These are phyloP conservation scores for Atherinosoma microstoma DNA, from an alignment of 2,797 vertebrate species.

Conservation along the genomic window DNA sequence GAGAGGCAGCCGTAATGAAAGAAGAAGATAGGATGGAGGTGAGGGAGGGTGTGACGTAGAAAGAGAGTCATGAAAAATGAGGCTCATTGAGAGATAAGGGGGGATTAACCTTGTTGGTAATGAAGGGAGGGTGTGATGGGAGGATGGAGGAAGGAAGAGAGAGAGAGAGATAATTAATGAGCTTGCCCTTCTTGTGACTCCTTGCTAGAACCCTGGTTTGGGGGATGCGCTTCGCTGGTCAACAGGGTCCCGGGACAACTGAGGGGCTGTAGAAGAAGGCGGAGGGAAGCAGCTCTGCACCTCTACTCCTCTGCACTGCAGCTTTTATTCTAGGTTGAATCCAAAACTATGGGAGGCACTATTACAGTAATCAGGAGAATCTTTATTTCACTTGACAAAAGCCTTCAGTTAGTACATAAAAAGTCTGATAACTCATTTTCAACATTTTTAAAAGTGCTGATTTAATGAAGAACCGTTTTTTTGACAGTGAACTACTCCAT, in stretches of 20 bases:
- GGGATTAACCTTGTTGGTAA: slow-evolving; percentile 95
- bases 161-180: slow-evolving; percentile 89
- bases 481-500: too few relatives aligned
- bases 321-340: slow-evolving; percentile 17
- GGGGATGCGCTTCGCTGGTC: slow-evolving; percentile 63
- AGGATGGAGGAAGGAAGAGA: slow-evolving; percentile 53
- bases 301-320: slow-evolving; percentile 29
- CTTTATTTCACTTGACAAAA: neutral
- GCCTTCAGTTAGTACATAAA: neutral
- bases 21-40: slow-evolving; percentile 11
- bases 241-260: slow-evolving; percentile 66
- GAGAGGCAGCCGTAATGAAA: slow-evolving; percentile 7
- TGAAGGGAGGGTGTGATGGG: slow-evolving; percentile 84
- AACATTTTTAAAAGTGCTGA: too few relatives aligned
- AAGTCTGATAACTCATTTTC: neutral
- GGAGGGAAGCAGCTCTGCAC: neutral
- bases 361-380: neutral
- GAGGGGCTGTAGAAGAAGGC: slow-evolving; percentile 13
- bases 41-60: slow-evolving; percentile 52
- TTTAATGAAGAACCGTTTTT: too few relatives aligned
- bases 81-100: slow-evolving; percentile 84
- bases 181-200: slow-evolving; percentile 84
- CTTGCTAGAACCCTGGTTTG: slow-evolving; percentile 63
- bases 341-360: neutral
- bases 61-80: slow-evolving; percentile 86